These are phyloP conservation scores for Cladorhizidae sp. DNA, from an alignment of 37 sponge, comb jelly and placozoan species.

Conservation along the genomic window DNA sequence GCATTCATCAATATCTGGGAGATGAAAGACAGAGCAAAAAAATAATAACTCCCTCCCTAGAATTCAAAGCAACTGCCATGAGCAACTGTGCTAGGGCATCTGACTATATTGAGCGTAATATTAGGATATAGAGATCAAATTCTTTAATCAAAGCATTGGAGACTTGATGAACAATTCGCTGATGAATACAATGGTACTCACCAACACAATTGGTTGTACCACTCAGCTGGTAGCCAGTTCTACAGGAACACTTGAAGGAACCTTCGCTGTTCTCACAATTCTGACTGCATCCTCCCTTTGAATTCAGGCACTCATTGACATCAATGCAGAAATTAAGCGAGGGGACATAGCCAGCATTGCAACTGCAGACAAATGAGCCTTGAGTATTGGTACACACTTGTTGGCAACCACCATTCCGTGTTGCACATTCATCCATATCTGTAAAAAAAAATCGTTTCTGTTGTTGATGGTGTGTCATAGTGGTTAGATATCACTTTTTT, in stretches of 20 bases:
- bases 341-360: conserved; percentile 37
- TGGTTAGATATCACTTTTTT: too few relatives aligned
- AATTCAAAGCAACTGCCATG: too few relatives aligned
- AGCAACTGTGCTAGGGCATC: too few relatives aligned
- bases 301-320: conserved; percentile 11
- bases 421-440: conserved; percentile 64
- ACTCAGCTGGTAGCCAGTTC: conserved; percentile 16
- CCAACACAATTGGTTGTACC: background rate
- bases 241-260: conserved; percentile 21
- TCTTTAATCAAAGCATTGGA: too few relatives aligned
- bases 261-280: conserved; percentile 18
- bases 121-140: too few relatives aligned
- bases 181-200: background rate
- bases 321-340: conserved; percentile 32
- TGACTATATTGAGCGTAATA: too few relatives aligned
- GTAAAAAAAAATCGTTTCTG: too few relatives aligned
- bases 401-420: conserved; percentile 43
- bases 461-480: too few relatives aligned
- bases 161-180: background rate
- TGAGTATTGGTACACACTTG: conserved; percentile 50
- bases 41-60: too few relatives aligned
- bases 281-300: conserved; percentile 11
- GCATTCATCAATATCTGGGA: conserved; percentile 49
- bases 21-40: background rate
- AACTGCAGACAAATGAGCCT: conserved; percentile 47